Evolutionary conservation across 2,888 invertebrate species (phyloP).

Genomic region (Sepioteuthis lessoniana): DNA sequence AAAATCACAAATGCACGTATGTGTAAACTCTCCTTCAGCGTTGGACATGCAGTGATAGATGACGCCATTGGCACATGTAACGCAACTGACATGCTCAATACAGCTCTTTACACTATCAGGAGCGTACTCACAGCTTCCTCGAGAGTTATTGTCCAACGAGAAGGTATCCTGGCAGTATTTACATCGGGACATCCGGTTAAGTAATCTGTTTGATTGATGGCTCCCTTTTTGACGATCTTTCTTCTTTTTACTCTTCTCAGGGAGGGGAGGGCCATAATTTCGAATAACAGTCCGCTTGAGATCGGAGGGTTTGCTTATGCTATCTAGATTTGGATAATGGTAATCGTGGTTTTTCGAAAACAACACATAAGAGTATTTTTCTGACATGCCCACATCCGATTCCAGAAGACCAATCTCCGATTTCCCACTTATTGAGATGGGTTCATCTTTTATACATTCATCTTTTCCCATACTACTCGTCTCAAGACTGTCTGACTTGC

Average conservation of each 20-base stretch:
- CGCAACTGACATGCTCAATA: conserved; percentile 88
- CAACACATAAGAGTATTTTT: conserved; percentile 66
- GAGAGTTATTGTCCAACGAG: conserved; percentile 86
- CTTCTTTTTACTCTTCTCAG: conserved; percentile 70
- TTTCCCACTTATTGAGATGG: conserved; percentile 64
- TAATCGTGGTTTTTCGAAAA: conserved; percentile 82
- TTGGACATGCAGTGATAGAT: conserved; percentile 95
- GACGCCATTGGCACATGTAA: conserved; percentile 90
- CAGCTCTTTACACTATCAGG: conserved; percentile 88
- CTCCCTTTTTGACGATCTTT: conserved; percentile 59
- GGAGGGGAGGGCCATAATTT: conserved; percentile 75
- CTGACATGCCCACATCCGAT: conserved; percentile 62
- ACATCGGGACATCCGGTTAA: conserved; percentile 72
- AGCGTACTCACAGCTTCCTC: conserved; percentile 83
- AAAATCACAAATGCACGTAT: conserved; percentile 86
- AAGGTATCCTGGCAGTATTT: conserved; percentile 79
- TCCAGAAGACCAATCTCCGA: conserved; percentile 66
- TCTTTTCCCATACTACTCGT: conserved; percentile 62
- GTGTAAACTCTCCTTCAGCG: conserved; percentile 85
- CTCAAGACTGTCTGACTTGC: conserved; percentile 62
- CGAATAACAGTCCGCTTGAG: conserved; percentile 43
- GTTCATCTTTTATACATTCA: conserved; percentile 67
- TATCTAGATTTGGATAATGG: conserved; percentile 84
- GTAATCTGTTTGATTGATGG: conserved; percentile 51
- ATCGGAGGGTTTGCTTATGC: conserved; percentile 67